phyloP scores from a whole-genome alignment of 37 sponge, comb jelly and placozoan genomes.

The Amphimedon queenslandica region DNA sequence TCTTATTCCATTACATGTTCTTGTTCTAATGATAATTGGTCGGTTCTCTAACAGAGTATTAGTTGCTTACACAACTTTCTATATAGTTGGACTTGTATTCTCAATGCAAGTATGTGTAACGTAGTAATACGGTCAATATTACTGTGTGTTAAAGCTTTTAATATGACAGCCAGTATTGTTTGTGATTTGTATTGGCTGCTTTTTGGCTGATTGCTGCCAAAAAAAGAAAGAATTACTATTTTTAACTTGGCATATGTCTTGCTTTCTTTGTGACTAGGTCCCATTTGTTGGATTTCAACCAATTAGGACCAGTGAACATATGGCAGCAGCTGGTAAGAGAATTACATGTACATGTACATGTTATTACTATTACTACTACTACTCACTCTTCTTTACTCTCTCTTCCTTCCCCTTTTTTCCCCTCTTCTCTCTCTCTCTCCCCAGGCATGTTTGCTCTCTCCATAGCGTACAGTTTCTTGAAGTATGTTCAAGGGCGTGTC shows the following conservation, averaged over 20 bases:
- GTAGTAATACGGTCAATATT: neutral
- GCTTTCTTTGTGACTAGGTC: neutral
- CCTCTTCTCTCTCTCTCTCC: neutral
- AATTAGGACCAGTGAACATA: constrained; percentile 98
- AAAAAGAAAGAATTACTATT: too few species aligned
- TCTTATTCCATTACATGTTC: constrained; percentile 94
- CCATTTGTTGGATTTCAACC: constrained; percentile 99
- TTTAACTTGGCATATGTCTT: too few species aligned
- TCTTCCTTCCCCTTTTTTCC: neutral
- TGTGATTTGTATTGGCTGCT: too few species aligned
- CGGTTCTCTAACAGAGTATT: constrained; percentile 74
- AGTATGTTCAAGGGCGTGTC: constrained; percentile 49
- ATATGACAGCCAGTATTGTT: too few species aligned
- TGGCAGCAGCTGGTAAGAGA: constrained; percentile 94
- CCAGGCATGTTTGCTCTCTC: constrained; percentile 45
- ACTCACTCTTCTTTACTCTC: too few species aligned
- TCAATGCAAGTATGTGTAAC: constrained; percentile 86
- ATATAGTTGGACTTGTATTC: constrained; percentile 91
- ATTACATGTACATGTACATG: constrained; percentile 7
- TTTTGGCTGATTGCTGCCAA: too few species aligned
- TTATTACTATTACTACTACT: too few species aligned
- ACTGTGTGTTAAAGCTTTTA: too few species aligned
- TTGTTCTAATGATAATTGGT: constrained; percentile 96
- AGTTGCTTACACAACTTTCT: constrained; percentile 94
- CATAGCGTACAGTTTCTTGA: constrained; percentile 65